Evolutionary conservation across 2,113 vertebrate species (phyloP).

Genomic region (Aspidoscelis tigris): DNA sequence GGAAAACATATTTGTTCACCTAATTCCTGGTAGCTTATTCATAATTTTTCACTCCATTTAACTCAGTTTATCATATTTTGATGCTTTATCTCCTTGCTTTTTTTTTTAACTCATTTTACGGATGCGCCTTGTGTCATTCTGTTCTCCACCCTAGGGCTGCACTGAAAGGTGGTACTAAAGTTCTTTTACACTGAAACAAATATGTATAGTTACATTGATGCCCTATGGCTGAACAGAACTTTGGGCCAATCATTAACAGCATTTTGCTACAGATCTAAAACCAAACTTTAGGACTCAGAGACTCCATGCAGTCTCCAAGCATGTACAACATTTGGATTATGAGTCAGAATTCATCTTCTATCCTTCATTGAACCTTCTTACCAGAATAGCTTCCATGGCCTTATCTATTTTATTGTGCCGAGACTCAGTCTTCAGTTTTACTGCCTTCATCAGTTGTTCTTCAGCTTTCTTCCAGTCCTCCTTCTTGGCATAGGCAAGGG

Average conservation of each 20-base stretch:
- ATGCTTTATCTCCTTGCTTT: too few species aligned
- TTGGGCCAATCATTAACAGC: not conserved
- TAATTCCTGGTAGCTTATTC: too few species aligned
- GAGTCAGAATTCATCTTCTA: not conserved
- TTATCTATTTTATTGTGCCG: constrained; percentile 86
- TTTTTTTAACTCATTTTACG: too few species aligned
- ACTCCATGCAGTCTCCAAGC: not conserved
- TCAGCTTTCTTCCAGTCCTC: constrained; percentile 90
- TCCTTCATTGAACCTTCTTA: constrained; percentile 50
- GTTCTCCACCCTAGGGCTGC: too few species aligned
- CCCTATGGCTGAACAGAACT: not conserved
- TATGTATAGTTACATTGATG: not conserved
- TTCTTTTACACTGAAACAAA: not conserved
- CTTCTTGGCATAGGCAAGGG: constrained; percentile 79
- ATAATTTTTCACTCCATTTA: too few species aligned
- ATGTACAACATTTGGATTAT: not conserved
- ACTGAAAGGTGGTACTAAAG: too few species aligned
- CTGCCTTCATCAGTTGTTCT: constrained; percentile 80
- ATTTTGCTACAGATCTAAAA: not conserved
- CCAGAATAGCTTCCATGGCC: constrained; percentile 90
- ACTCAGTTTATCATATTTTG: too few species aligned
- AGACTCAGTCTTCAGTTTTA: constrained; percentile 82
- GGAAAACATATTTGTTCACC: too few species aligned
- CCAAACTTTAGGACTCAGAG: not conserved
- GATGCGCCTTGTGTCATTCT: too few species aligned